Percentiles rank a stretch among this genome's conserved stretches.
Conservation (phyloP, 2,888 invertebrate species). For the Sycophila texana region DNA sequence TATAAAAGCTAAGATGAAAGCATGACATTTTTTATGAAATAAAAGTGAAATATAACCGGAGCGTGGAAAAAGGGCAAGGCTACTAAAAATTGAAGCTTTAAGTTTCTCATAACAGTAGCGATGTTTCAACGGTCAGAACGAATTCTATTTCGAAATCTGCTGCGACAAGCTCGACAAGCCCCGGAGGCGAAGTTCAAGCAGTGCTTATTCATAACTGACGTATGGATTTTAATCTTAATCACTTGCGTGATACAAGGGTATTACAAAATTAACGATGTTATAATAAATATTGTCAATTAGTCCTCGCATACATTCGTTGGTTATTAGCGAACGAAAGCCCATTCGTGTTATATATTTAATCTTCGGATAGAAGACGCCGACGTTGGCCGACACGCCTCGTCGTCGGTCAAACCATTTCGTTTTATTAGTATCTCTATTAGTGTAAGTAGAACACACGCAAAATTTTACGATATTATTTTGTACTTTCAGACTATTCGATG, state of each 20-base stretch:
- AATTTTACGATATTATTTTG: background rate
- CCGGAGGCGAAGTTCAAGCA: background rate
- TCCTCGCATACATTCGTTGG: slow-evolving; percentile 11
- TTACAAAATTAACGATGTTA: background rate
- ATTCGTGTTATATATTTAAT: slow-evolving; percentile 3
- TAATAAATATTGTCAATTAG: slow-evolving; percentile 26
- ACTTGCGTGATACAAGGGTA: background rate
- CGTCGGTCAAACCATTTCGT: background rate
- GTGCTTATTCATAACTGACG: slow-evolving; percentile 6
- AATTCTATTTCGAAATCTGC: slow-evolving; percentile 34
- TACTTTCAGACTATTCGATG: background rate
- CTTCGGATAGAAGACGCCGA: background rate
- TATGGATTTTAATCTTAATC: background rate
- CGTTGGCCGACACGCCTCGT: background rate
- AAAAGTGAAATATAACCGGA: background rate
- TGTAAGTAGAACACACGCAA: slow-evolving; percentile 9
- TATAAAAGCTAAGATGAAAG: background rate
- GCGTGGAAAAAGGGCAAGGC: background rate
- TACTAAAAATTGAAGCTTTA: background rate
- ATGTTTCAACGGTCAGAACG: slow-evolving; percentile 38
- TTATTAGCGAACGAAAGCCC: slow-evolving; percentile 21
- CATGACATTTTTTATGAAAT: background rate
- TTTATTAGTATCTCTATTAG: slow-evolving; percentile 30
- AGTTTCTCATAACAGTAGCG: background rate
- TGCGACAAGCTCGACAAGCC: background rate